Base-by-base conservation (phyloP, 2,888 invertebrate genomes). In the Trypoxylon attenuatum region DNA sequence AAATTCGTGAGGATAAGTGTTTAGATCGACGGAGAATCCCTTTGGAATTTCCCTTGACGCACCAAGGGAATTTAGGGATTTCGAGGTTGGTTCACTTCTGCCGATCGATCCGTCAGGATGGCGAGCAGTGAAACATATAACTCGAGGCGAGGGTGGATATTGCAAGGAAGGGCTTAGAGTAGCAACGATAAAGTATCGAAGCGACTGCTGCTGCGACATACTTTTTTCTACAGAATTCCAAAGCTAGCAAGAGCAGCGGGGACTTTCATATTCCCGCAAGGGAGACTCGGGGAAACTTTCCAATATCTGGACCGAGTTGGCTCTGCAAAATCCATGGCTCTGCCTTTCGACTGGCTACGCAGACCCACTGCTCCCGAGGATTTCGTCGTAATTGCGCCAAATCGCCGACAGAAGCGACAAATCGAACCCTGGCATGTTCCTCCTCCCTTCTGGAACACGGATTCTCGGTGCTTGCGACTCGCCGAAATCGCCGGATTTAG, bases 311-410 rank as follows among this genome's bases (percentile, higher is more conserved):
- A 33, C 2, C 52, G 46, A 16, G 39, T 33, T 5, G 22, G 5
- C 39, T 29, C 39, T 16, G 45, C 46, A 47, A 29, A 16, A 47
- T 27, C 33, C 46, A 23, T 4, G 8, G 10, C 19, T 4, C 16
- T 5, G 27, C 55, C 41, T 27, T 16, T 5, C 27, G 5, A 6
- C 46, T 29, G 16, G n/a, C 33, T 56, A 25, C 38, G 47, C 27
- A 33, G 23, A 19, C 21, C 47, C 45, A n/a, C 19, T 19, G 18
- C 2, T 16, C 22, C 29, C 4, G 22, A 15, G 71, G 61, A 64
- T 73, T 53, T 50, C 25, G 19, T 38, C 27, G 70, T 62, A 64
- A 68, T 71, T 60, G 71, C 71, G 39, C 22, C 21, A 53, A 71
- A 68, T 71, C 60, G 68, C 52, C 15, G 39, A 49, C 56, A 43